Evolutionary conservation across 2,113 vertebrate genomes (phyloP), one percentile per base, ranked within the genome.

Genomic region (Apaloderma vittatum): DNA sequence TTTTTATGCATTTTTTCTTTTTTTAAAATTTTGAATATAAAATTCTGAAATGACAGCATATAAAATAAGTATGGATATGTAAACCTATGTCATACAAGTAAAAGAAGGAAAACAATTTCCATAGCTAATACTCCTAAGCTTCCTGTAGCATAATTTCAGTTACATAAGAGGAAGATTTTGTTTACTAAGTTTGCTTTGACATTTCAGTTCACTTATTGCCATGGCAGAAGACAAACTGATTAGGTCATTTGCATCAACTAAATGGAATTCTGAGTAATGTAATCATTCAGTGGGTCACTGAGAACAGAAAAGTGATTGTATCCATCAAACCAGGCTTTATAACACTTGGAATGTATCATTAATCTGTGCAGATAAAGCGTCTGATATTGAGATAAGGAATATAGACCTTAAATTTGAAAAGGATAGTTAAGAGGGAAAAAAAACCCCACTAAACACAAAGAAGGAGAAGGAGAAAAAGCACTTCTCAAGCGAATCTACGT

Each of bases 271-370:
- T 94, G 83, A 97, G 78, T 94, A 97, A 96, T 84, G 77, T 68
- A 63, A 78, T 90, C 61, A 86, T 95, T 83, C 93, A 93, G 4
- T 51, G 29, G 32, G n/a, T 65, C 80, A 90, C 7, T 83, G 83
- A 95, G 91, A 97, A 98, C 94, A 98, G 84, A 93, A 86, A 92
- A 96, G 75, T 85, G 65, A 96, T 96, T 98, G 95, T 97, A 37
- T 92, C 34, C 83, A 92, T 98, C 90, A 97, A 96, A 95, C 37
- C 30, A 92, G 80, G 86, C 97, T 97, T 96, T 97, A 97, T 97
- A 95, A 92, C 90, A 94, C 84, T 94, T 93, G 96, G 93, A 96
- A 96, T 52, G 76, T 71, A 66, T 77, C 51, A 82, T 61, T 74
- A 81, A 11, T 46, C 79, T 83, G 61, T 73, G 68, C 29, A 37